Conservation (phyloP, 2,888 invertebrate species). For the Amphipoea oculea region DNA sequence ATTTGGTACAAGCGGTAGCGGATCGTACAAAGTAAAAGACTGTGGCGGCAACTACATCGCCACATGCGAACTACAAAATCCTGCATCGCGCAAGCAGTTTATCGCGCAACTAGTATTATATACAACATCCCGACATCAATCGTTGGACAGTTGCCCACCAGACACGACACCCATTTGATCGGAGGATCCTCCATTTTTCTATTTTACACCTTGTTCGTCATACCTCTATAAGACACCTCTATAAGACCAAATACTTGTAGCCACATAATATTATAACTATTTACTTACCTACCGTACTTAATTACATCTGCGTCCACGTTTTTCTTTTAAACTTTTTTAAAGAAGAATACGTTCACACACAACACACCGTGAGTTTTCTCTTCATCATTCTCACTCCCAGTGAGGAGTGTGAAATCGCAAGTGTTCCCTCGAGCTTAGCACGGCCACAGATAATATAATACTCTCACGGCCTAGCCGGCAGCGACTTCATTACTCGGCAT, state of each 20-base stretch:
- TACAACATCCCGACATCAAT: not conserved
- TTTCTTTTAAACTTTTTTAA: not conserved
- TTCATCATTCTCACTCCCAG: constrained; percentile 4
- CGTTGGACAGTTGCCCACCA: not conserved
- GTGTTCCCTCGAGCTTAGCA: constrained; percentile 51
- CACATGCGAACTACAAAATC: not conserved
- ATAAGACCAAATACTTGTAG: not conserved
- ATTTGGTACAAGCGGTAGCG: not conserved
- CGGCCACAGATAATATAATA: not conserved
- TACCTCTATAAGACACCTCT: too few relatives aligned
- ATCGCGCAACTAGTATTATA: not conserved
- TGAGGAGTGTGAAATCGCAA: constrained; percentile 17
- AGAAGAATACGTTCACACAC: not conserved
- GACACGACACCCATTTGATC: too few relatives aligned
- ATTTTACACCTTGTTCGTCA: too few relatives aligned
- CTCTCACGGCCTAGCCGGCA: constrained; percentile 19
- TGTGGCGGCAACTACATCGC: not conserved
- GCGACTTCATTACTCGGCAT: constrained; percentile 61
- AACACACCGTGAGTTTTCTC: not conserved
- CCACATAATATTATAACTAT: not conserved
- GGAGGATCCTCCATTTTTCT: too few relatives aligned
- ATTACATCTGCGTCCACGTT: not conserved
- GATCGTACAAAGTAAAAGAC: not conserved
- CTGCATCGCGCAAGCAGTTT: not conserved
- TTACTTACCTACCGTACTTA: not conserved